Conservation (phyloP, 2,888 invertebrate genomes). For the Gastracanthus pulcherrimus region DNA sequence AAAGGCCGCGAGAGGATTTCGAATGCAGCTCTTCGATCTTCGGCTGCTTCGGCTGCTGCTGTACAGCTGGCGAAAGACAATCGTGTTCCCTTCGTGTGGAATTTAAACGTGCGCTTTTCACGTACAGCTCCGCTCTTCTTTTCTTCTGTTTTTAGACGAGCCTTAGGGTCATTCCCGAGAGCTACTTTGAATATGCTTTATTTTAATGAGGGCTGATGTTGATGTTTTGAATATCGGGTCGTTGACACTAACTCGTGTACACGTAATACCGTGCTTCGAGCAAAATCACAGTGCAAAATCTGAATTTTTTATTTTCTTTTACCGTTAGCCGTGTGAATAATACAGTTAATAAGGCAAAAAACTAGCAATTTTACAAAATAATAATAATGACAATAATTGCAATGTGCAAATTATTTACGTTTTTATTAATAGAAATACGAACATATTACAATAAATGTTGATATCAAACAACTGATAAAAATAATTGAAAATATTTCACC, state of each 20-base stretch:
- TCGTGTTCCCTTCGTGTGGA: slow-evolving; percentile 27
- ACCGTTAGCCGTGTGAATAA: too few species aligned
- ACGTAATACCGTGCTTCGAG: background rate
- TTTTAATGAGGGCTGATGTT: slow-evolving; percentile 38
- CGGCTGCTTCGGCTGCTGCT: background rate
- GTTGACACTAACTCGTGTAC: slow-evolving; percentile 5
- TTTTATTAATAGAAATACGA: too few species aligned
- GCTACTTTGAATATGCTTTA: slow-evolving; percentile 48
- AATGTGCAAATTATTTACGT: too few species aligned
- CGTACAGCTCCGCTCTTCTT: background rate
- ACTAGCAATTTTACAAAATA: too few species aligned
- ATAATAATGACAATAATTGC: too few species aligned
- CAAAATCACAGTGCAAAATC: too few species aligned
- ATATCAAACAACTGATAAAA: too few species aligned
- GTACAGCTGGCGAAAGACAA: background rate
- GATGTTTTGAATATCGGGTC: slow-evolving; percentile 43
- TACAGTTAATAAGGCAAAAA: too few species aligned
- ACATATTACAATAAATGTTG: too few species aligned
- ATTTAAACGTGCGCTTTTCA: slow-evolving; percentile 33
- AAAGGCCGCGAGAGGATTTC: slow-evolving; percentile 21
- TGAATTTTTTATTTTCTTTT: too few species aligned
- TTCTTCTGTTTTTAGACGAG: background rate
- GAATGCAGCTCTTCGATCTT: slow-evolving; percentile 32
- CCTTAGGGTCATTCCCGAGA: background rate
- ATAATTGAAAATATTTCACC: too few species aligned